A percentile compares a stretch with the other conserved stretches of the same genome.
Conservation (phyloP, 2,888 invertebrate species). For the Macrosiphum euphorbiae region DNA sequence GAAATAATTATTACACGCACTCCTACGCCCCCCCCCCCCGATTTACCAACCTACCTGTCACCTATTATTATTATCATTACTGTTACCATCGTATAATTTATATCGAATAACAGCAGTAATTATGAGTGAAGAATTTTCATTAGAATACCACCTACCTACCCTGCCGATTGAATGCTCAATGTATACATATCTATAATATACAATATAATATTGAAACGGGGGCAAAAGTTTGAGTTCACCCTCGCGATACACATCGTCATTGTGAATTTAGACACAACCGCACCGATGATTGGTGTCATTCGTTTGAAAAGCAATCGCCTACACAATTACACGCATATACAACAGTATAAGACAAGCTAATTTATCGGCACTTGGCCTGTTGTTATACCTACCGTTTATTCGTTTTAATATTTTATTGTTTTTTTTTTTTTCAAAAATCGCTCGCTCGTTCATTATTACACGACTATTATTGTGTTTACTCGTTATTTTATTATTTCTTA, state of each 20-base stretch:
- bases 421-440: not conserved
- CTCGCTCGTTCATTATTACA: not conserved
- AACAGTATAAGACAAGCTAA: not conserved
- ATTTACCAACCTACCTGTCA: not conserved
- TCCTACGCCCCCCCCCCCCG: not conserved
- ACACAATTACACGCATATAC: not conserved
- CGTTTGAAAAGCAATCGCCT: constrained; percentile 19
- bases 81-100: not conserved
- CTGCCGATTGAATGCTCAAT: not conserved
- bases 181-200: not conserved
- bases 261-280: not conserved
- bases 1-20: not conserved
- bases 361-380: not conserved
- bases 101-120: not conserved
- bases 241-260: not conserved
- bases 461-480: not conserved
- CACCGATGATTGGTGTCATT: constrained; percentile 25
- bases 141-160: not conserved
- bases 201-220: not conserved
- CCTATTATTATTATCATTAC: not conserved
- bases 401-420: not conserved
- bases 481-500: not conserved
- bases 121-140: not conserved
- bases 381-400: not conserved
- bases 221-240: not conserved